A percentile compares a stretch with the other conserved stretches of the same genome.
Evolutionary conservation across 2,797 vertebrate species (phyloP).

Genomic region (Enteromius trimaculatus): DNA sequence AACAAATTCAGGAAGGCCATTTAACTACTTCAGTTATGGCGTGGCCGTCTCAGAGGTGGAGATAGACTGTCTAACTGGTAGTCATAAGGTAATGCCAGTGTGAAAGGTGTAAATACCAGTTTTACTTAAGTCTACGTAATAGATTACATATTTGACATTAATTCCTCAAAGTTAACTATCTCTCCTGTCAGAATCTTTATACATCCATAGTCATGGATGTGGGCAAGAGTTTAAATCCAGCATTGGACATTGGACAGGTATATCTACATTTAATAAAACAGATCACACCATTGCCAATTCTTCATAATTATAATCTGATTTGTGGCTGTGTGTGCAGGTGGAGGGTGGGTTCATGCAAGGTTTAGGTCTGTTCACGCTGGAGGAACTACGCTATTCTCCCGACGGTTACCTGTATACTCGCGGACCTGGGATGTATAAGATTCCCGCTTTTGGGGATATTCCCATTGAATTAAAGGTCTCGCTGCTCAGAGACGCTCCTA

Average conservation of each 20-base stretch:
- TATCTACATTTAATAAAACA: slow-evolving; percentile 14
- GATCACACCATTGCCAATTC: background rate
- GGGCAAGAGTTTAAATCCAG: slow-evolving; percentile 93
- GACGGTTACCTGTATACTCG: slow-evolving; percentile 86
- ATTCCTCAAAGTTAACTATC: background rate
- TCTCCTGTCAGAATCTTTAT: slow-evolving; percentile 82
- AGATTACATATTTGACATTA: background rate
- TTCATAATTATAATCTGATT: background rate
- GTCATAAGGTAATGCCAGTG: slow-evolving; percentile 83
- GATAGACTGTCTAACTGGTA: slow-evolving; percentile 93
- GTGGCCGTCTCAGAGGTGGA: slow-evolving; percentile 94
- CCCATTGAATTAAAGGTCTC: slow-evolving; percentile 86
- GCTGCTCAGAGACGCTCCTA: slow-evolving; percentile 88
- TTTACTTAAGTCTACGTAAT: background rate
- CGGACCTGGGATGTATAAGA: slow-evolving; percentile 94
- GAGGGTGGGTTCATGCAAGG: slow-evolving; percentile 95
- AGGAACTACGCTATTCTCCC: slow-evolving; percentile 91
- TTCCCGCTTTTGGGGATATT: slow-evolving; percentile 92
- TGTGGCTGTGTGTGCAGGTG: slow-evolving; percentile 75
- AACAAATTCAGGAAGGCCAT: slow-evolving; percentile 84
- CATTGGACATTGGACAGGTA: slow-evolving; percentile 96
- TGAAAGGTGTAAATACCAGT: background rate
- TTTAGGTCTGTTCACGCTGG: slow-evolving; percentile 92
- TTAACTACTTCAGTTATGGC: slow-evolving; percentile 88
- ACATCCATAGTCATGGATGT: slow-evolving; percentile 97